A percentile compares a stretch with the other conserved stretches of the same genome.
phyloP scores from a whole-genome alignment of 1,140 invertebrate genomes.

The Euglossa dilemma region DNA sequence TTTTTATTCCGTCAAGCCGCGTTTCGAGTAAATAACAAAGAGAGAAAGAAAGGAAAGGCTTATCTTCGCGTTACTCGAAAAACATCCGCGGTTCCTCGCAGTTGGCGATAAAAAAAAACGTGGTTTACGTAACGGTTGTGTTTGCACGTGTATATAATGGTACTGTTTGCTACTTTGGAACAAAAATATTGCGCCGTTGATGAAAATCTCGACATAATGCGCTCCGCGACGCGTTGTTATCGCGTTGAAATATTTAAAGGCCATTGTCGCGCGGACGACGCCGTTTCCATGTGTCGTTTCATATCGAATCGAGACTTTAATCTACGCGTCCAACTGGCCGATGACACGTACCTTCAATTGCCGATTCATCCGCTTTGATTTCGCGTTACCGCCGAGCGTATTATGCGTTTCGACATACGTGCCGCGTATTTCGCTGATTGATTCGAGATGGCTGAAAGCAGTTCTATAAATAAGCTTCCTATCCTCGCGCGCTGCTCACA shows the following conservation, averaged over 20 bases:
- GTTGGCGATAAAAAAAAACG: not conserved
- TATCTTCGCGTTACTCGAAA: too few relatives aligned
- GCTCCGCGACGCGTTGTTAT: not conserved
- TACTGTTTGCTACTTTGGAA: not conserved
- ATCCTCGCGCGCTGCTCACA: too few relatives aligned
- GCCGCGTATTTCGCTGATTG: too few relatives aligned
- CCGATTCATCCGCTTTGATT: not conserved
- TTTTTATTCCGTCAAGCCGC: too few relatives aligned
- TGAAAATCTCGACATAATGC: not conserved
- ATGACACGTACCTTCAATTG: not conserved
- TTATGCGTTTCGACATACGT: not conserved
- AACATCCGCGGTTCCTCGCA: too few relatives aligned
- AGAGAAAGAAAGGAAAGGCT: too few relatives aligned
- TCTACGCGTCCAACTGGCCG: not conserved
- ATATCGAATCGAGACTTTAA: not conserved
- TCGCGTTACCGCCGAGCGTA: not conserved
- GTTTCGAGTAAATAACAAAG: too few relatives aligned
- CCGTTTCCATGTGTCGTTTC: not conserved
- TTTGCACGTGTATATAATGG: not conserved
- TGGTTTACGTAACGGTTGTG: not conserved
- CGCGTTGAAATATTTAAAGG: constrained; percentile 12
- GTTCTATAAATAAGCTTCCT: too few relatives aligned
- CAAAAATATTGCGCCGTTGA: not conserved
- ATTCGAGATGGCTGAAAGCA: too few relatives aligned
- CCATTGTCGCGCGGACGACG: not conserved